Conservation (phyloP, 2,888 invertebrate genomes). For the Eudasyphora cyanicolor region DNA sequence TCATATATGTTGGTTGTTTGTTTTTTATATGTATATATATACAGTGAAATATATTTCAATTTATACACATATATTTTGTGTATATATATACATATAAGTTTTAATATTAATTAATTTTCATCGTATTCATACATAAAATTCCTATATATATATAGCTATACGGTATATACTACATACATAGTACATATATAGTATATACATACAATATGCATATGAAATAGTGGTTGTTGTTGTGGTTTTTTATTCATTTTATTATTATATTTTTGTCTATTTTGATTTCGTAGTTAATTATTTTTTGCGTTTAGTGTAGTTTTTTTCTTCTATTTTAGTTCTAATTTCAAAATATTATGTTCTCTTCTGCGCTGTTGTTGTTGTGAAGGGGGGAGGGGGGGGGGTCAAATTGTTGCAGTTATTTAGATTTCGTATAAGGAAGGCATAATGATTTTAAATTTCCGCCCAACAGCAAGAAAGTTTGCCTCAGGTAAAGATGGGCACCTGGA, state of each 20-base stretch:
- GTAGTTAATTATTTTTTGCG: slow-evolving; percentile 26
- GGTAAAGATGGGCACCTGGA: too few relatives aligned
- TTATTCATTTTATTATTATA: slow-evolving; percentile 43
- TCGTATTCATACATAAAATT: slow-evolving; percentile 31
- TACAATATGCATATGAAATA: slow-evolving; percentile 43
- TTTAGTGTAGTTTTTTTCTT: slow-evolving; percentile 23
- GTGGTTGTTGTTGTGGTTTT: slow-evolving; percentile 48
- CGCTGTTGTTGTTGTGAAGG: background rate
- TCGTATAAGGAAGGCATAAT: too few relatives aligned
- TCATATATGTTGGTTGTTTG: slow-evolving; percentile 66
- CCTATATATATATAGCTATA: slow-evolving; percentile 25
- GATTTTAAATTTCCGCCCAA: too few relatives aligned
- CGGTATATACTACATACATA: slow-evolving; percentile 24
- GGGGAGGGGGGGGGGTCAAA: background rate
- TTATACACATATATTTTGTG: background rate
- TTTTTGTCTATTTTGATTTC: slow-evolving; percentile 28
- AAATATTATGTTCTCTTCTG: background rate
- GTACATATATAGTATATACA: slow-evolving; percentile 40
- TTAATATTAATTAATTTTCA: slow-evolving; percentile 4
- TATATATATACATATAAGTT: slow-evolving; percentile 5
- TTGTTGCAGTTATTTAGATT: background rate
- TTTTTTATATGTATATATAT: slow-evolving; percentile 38
- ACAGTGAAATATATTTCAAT: slow-evolving; percentile 17
- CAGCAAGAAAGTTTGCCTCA: too few relatives aligned
- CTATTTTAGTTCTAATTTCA: background rate